Conservation (phyloP, 2,113 vertebrate species). For the Pluvianellus socialis region DNA sequence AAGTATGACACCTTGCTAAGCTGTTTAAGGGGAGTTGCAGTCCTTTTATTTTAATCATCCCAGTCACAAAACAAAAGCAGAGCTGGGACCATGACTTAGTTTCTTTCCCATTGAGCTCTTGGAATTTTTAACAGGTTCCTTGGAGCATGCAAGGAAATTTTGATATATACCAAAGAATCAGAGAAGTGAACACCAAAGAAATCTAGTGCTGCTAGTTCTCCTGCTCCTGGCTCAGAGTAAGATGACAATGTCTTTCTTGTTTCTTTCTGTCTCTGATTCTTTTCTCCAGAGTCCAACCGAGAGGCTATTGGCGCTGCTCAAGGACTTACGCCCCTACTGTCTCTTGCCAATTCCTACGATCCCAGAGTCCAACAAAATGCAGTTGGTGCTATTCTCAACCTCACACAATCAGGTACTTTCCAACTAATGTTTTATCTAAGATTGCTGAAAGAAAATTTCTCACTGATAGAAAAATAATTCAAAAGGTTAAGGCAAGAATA, state of each 20-base stretch:
- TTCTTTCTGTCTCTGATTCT: not conserved
- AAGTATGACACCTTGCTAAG: not conserved
- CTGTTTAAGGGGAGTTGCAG: not conserved
- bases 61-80: not conserved
- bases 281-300: constrained; percentile 72
- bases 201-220: not conserved
- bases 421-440: not conserved
- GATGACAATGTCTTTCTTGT: not conserved
- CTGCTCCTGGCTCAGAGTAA: not conserved
- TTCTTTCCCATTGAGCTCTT: not conserved
- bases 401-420: constrained; percentile 79
- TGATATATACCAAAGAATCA: not conserved
- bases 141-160: not conserved
- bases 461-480: not conserved
- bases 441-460: not conserved
- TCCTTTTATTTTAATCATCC: not conserved
- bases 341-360: constrained; percentile 78
- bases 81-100: not conserved
- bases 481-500: not conserved
- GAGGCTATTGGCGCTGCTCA: constrained; percentile 71
- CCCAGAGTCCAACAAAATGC: constrained; percentile 80
- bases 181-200: not conserved
- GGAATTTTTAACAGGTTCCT: not conserved
- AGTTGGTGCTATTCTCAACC: constrained; percentile 79
- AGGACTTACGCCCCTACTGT: constrained; percentile 75